These are phyloP conservation scores for Rattus rattus DNA, from an alignment of 2,113 vertebrate species.

Conservation along the genomic window DNA sequence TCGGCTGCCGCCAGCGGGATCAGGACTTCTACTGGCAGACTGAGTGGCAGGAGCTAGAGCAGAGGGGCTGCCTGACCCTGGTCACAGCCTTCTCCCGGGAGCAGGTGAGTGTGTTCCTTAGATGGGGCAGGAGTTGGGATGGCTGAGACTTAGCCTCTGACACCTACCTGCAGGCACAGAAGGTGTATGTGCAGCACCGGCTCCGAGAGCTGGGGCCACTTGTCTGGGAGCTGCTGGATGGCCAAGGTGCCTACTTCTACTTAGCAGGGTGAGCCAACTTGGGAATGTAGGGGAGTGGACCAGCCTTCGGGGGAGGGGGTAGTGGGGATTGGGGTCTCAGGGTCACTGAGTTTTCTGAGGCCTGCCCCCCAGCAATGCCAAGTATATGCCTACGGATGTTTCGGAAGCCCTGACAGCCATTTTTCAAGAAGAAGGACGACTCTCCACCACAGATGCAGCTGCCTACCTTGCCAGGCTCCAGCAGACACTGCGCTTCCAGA, in stretches of 20 bases:
- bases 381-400: conserved; percentile 92
- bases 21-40: conserved; percentile 94
- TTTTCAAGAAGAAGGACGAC: conserved; percentile 89
- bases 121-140: fast-evolving
- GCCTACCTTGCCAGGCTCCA: conserved; percentile 90
- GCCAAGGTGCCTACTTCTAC: conserved; percentile 87
- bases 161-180: conserved; percentile 88
- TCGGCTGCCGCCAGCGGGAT: conserved; percentile 92
- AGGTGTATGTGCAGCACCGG: conserved; percentile 95
- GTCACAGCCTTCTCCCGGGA: conserved; percentile 96
- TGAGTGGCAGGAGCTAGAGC: conserved; percentile 91
- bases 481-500: conserved; percentile 90
- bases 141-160: background rate
- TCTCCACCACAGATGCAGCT: conserved; percentile 86
- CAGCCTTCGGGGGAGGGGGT: background rate
- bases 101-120: conserved; percentile 88
- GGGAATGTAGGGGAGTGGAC: fast-evolving
- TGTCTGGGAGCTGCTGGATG: conserved; percentile 92
- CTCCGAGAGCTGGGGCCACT: conserved; percentile 88
- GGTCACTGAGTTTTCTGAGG: background rate
- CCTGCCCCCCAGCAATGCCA: conserved; percentile 89
- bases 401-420: conserved; percentile 86
- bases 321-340: fast-evolving
- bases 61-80: conserved; percentile 87
- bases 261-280: conserved; percentile 92